Percentiles rank a stretch among this genome's conserved stretches.
Conservation (phyloP, 2,113 vertebrate genomes). For the Ammodytes dubius region DNA sequence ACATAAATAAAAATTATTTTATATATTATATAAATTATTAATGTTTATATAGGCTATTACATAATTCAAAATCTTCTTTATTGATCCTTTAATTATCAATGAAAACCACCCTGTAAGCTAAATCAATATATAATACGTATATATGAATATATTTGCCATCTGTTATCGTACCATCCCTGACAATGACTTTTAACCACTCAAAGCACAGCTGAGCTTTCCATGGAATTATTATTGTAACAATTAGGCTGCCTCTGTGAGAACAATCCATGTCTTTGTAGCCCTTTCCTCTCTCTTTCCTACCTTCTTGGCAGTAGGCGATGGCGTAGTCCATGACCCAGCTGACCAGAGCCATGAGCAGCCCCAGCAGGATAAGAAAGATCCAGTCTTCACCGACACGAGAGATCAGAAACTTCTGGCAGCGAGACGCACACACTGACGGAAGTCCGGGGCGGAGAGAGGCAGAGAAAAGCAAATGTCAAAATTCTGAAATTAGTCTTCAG, state of each 20-base stretch:
- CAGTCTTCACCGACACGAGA: constrained; percentile 98
- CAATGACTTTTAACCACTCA: neutral
- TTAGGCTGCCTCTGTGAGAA: neutral
- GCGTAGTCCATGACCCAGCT: constrained; percentile 99
- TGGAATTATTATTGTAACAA: constrained; percentile 1
- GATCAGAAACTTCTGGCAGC: constrained; percentile 94
- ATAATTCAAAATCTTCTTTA: neutral
- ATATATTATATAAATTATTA: too few species aligned
- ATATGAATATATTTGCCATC: constrained; percentile 14
- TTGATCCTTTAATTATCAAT: constrained; percentile 11
- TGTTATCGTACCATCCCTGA: neutral
- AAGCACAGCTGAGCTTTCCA: neutral
- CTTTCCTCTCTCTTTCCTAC: constrained; percentile 78
- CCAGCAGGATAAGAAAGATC: constrained; percentile 98
- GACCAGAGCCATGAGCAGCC: constrained; percentile 96
- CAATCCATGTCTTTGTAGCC: neutral
- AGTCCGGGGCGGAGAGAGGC: neutral
- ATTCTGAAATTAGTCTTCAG: constrained; percentile 7
- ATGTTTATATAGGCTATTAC: too few species aligned
- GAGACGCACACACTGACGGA: constrained; percentile 89
- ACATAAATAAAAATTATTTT: too few species aligned
- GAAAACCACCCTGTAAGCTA: constrained; percentile 1
- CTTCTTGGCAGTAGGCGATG: constrained; percentile 97
- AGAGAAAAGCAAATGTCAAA: neutral
- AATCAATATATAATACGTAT: neutral